phyloP scores from a whole-genome alignment of 2,797 vertebrate genomes.

The Apogon hyalosoma region DNA sequence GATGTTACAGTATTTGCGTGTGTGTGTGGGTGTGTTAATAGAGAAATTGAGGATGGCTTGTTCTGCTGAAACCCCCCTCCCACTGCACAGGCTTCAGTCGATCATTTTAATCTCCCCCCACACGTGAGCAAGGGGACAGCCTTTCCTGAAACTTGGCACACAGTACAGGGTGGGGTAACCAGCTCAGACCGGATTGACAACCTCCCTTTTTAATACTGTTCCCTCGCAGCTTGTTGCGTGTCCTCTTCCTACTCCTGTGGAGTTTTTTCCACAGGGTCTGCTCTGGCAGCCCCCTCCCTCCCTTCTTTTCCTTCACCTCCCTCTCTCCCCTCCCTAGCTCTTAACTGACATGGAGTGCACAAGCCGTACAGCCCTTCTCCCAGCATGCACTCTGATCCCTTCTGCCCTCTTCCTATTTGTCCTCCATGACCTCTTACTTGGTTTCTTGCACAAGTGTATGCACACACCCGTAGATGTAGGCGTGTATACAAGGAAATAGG shows the following conservation, averaged over 20 bases:
- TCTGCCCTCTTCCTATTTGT: constrained; percentile 76
- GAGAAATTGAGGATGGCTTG: constrained; percentile 79
- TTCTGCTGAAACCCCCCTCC: constrained; percentile 73
- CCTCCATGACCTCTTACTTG: constrained; percentile 68
- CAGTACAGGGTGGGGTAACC: constrained; percentile 90
- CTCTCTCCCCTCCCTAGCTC: constrained; percentile 64
- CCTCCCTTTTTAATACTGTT: constrained; percentile 88
- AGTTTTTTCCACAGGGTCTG: constrained; percentile 81
- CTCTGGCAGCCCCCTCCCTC: constrained; percentile 47
- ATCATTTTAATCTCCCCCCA: constrained; percentile 87
- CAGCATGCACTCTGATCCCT: constrained; percentile 78
- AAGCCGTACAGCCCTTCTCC: constrained; percentile 71
- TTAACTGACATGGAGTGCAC: constrained; percentile 75
- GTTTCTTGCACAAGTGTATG: constrained; percentile 52
- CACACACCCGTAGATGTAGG: constrained; percentile 31
- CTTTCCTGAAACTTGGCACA: constrained; percentile 89
- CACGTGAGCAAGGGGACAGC: constrained; percentile 87
- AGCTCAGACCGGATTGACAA: constrained; percentile 91
- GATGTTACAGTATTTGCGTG: constrained; percentile 48
- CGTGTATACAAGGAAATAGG: constrained; percentile 30
- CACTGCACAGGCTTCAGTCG: constrained; percentile 80
- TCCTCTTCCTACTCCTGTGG: constrained; percentile 80
- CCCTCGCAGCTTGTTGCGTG: constrained; percentile 82
- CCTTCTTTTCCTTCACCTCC: constrained; percentile 39
- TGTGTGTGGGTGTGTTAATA: constrained; percentile 55